Evolutionary conservation across 1,140 invertebrate genomes (phyloP).

Genomic region (Maconellicoccus hirsutus): DNA sequence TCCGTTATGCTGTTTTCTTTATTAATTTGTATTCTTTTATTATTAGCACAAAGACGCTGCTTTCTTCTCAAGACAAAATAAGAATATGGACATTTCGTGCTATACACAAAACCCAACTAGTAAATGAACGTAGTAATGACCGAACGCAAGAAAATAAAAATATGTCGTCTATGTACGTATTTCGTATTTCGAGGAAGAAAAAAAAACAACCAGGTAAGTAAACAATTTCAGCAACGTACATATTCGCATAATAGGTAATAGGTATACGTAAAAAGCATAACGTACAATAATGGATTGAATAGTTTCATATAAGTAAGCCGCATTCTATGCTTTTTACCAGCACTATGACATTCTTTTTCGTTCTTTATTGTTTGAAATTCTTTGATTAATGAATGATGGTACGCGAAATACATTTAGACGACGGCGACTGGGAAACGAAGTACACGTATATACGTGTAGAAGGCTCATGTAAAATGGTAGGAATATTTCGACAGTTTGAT

Average conservation of each 20-base stretch:
- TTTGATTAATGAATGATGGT: neutral
- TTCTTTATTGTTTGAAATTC: neutral
- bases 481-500: neutral
- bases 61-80: too few species aligned
- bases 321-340: neutral
- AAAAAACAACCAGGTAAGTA: too few species aligned
- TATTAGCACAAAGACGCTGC: neutral
- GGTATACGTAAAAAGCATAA: neutral
- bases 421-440: neutral
- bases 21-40: conserved; percentile 6
- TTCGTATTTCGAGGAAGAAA: too few species aligned
- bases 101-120: too few species aligned
- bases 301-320: neutral
- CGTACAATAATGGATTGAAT: neutral
- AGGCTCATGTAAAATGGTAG: neutral
- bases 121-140: too few species aligned
- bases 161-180: too few species aligned
- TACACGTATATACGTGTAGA: neutral
- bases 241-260: too few species aligned
- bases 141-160: too few species aligned
- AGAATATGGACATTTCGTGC: too few species aligned
- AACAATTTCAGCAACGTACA: too few species aligned
- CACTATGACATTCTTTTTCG: neutral
- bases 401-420: neutral
- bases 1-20: conserved; percentile 5